Percentiles rank a stretch among this genome's conserved stretches.
These are phyloP conservation scores for Oncorhynchus tshawytscha DNA, from an alignment of 2,113 vertebrate genomes.

Conservation along the genomic window DNA sequence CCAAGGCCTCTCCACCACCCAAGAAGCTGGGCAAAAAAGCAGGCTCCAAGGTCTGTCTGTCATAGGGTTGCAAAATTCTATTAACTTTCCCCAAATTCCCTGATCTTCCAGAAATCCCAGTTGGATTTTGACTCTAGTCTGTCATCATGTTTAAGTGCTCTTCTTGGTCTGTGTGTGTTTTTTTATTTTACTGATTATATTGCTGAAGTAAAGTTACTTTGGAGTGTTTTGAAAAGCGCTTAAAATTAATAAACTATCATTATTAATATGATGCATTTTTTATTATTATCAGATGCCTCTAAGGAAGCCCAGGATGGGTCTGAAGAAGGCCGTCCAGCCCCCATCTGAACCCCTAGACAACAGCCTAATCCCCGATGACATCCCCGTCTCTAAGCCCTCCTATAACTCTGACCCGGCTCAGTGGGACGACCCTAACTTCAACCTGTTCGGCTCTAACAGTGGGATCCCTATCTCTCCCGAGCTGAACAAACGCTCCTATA, in stretches of 20 bases:
- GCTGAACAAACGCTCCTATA: slow-evolving; percentile 75
- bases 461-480: slow-evolving; percentile 83
- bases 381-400: slow-evolving; percentile 77
- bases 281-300: slow-evolving; percentile 80
- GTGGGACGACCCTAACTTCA: slow-evolving; percentile 94
- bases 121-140: too few species aligned
- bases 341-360: slow-evolving; percentile 83
- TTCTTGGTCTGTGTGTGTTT: too few species aligned
- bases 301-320: slow-evolving; percentile 86
- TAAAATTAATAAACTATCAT: too few species aligned
- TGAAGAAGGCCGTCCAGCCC: slow-evolving; percentile 75
- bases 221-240: too few species aligned
- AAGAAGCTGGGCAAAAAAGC: slow-evolving; percentile 92
- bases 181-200: too few species aligned
- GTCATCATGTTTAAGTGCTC: too few species aligned
- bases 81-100: too few species aligned
- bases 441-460: slow-evolving; percentile 86
- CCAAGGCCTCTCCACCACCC: slow-evolving; percentile 74
- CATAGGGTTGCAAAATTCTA: too few species aligned
- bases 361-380: slow-evolving; percentile 73
- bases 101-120: too few species aligned
- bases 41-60: slow-evolving; percentile 70
- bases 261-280: too few species aligned
- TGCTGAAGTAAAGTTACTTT: too few species aligned
- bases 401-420: slow-evolving; percentile 91